Percentiles rank a stretch among this genome's conserved stretches.
These are phyloP conservation scores for Sinelater perroti DNA, from an alignment of 2,888 invertebrate genomes.

Conservation along the genomic window DNA sequence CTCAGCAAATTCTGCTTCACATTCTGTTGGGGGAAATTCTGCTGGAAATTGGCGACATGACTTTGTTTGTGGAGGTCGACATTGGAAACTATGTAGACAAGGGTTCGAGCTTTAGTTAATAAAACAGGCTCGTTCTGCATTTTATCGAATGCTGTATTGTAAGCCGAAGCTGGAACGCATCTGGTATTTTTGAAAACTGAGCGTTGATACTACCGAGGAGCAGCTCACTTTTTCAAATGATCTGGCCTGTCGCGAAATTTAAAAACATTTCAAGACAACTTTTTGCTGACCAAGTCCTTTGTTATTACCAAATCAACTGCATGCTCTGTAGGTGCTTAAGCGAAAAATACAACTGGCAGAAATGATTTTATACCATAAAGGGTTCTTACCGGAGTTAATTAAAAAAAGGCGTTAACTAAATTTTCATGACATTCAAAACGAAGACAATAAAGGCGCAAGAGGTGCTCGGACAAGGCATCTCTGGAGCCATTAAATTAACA, in stretches of 20 bases:
- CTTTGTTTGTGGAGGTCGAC: slow-evolving; percentile 30
- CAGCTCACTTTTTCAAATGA: not conserved
- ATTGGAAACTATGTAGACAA: slow-evolving; percentile 37
- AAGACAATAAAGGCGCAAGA: not conserved
- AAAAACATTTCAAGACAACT: not conserved
- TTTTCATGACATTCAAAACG: not conserved
- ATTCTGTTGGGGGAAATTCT: slow-evolving; percentile 25
- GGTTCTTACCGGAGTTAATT: too few relatives aligned
- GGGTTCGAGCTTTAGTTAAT: slow-evolving; percentile 31
- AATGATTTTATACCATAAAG: too few relatives aligned
- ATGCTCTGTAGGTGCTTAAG: too few relatives aligned
- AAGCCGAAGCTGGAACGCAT: too few relatives aligned
- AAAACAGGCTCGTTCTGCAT: slow-evolving; percentile 31
- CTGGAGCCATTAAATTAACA: slow-evolving; percentile 2
- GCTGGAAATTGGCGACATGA: slow-evolving; percentile 26
- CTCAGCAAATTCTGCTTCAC: slow-evolving; percentile 26
- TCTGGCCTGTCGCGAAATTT: not conserved
- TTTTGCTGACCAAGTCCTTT: too few relatives aligned
- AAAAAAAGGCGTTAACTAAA: too few relatives aligned
- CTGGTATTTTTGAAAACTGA: too few relatives aligned
- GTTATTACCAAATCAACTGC: too few relatives aligned
- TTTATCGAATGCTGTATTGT: slow-evolving; percentile 22
- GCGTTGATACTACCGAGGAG: too few relatives aligned
- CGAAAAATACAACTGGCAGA: too few relatives aligned
- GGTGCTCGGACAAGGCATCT: not conserved